Percentiles rank a stretch among this genome's conserved stretches.
These are phyloP conservation scores for Hippopotamyrus pictus DNA, from an alignment of 2,797 vertebrate genomes.

Conservation along the genomic window DNA sequence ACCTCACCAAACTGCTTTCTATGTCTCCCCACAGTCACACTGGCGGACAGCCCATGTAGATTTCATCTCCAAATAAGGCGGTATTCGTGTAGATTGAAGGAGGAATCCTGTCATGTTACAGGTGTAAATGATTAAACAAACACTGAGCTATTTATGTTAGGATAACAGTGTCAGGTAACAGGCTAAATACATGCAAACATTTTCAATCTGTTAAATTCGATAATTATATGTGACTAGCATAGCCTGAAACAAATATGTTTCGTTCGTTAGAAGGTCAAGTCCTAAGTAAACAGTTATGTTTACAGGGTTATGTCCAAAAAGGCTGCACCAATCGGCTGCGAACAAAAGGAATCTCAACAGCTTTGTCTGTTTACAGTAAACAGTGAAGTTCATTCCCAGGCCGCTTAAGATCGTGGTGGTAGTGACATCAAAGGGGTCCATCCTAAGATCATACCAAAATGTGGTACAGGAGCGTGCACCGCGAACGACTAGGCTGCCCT, in stretches of 20 bases:
- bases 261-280: background rate
- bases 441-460: background rate
- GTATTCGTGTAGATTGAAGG: background rate
- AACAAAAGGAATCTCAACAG: background rate
- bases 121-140: background rate
- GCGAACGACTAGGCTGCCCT: background rate
- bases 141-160: background rate
- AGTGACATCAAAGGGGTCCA: background rate
- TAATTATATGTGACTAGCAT: background rate
- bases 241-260: background rate
- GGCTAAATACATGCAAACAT: background rate
- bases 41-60: background rate
- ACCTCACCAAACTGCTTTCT: background rate
- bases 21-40: background rate
- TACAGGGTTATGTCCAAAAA: background rate
- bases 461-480: background rate
- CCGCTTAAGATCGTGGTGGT: background rate
- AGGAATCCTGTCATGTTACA: background rate
- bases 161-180: background rate
- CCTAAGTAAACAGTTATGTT: background rate
- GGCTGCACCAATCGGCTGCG: background rate
- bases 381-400: background rate
- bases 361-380: background rate
- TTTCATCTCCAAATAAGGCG: background rate
- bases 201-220: background rate